Conservation (phyloP, 2,888 invertebrate species). For the Acrobasis repandana region DNA sequence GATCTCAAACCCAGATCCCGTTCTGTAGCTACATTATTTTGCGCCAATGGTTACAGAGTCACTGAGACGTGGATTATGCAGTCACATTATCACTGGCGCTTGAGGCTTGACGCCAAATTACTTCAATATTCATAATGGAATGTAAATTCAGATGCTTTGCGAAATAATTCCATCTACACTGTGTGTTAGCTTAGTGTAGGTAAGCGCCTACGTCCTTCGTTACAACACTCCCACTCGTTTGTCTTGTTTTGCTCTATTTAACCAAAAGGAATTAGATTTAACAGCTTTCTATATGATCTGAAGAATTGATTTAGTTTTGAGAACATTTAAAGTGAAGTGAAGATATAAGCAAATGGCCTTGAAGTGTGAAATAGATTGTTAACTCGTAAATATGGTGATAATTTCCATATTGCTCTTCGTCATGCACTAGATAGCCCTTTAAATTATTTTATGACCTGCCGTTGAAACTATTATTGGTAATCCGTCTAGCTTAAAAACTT, state of each 20-base stretch:
- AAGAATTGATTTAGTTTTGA: not conserved
- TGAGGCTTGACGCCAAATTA: conserved; percentile 22
- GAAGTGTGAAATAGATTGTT: too few relatives aligned
- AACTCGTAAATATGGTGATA: too few relatives aligned
- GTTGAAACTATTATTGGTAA: too few relatives aligned
- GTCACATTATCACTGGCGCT: conserved; percentile 49
- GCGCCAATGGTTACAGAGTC: conserved; percentile 12
- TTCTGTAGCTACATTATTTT: not conserved
- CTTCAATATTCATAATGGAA: conserved; percentile 21
- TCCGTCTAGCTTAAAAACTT: too few relatives aligned
- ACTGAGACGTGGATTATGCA: conserved; percentile 52
- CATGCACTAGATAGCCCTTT: too few relatives aligned
- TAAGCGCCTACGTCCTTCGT: conserved; percentile 7
- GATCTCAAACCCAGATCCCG: too few relatives aligned
- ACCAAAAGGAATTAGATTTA: not conserved
- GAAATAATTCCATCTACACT: conserved; percentile 26
- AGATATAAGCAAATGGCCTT: too few relatives aligned
- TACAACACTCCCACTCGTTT: not conserved
- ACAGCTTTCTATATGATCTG: not conserved
- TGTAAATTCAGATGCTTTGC: conserved; percentile 19
- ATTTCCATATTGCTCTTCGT: too few relatives aligned
- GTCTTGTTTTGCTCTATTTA: not conserved
- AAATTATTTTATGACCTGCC: too few relatives aligned
- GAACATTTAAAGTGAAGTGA: too few relatives aligned
- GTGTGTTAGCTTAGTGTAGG: conserved; percentile 23